A percentile compares a stretch with the other conserved stretches of the same genome.
These are phyloP conservation scores for Drosophila atripex DNA, from an alignment of 2,888 invertebrate genomes.

Conservation along the genomic window DNA sequence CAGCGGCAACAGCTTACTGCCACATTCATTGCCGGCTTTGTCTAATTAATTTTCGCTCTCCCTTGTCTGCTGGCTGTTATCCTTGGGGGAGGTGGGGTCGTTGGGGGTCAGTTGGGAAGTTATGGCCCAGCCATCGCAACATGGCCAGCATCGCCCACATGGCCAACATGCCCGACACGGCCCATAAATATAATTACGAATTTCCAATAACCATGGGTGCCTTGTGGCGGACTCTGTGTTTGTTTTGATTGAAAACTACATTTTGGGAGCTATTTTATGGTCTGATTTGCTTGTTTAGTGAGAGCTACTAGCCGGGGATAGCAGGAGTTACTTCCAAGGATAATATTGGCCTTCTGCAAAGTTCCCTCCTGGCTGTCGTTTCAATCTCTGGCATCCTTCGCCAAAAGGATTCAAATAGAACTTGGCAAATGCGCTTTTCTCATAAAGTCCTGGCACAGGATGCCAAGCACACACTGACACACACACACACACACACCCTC, in stretches of 20 bases:
- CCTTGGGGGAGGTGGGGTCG: no score
- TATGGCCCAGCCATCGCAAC: no score
- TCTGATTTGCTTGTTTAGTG: background rate
- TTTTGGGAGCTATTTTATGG: background rate
- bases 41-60: conserved; percentile 30
- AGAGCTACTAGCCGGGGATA: background rate
- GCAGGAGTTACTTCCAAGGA: no score
- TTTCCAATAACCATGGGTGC: background rate
- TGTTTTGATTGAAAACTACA: background rate
- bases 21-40: conserved; percentile 28
- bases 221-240: no score
- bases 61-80: background rate
- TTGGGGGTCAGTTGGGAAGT: no score
- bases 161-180: conserved; percentile 15
- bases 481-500: background rate
- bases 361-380: no score
- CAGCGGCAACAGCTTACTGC: conserved; percentile 24
- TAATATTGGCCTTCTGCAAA: no score
- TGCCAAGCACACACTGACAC: background rate
- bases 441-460: background rate
- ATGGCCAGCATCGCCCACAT: background rate
- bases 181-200: conserved; percentile 46
- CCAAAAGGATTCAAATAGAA: background rate
- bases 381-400: background rate
- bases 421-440: conserved; percentile 2